These are phyloP conservation scores for Triplophysa siluroides DNA, from an alignment of 2,113 vertebrate genomes.

Conservation along the genomic window DNA sequence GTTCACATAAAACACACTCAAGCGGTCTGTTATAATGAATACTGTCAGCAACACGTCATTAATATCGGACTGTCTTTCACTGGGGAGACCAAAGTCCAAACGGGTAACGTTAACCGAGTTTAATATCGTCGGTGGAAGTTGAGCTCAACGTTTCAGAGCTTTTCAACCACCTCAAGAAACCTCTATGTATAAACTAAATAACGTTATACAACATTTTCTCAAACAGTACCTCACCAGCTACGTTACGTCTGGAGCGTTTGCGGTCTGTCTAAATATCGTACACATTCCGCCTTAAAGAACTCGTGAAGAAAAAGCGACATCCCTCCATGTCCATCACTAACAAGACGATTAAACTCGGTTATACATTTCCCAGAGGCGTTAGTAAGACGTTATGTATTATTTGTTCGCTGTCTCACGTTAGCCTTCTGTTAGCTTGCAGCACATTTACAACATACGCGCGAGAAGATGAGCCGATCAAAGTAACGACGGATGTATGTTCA, in stretches of 20 bases:
- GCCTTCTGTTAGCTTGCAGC: not conserved
- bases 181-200: not conserved
- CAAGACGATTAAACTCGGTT: not conserved
- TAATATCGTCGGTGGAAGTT: not conserved
- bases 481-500: not conserved
- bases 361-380: not conserved
- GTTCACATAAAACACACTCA: not conserved
- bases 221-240: not conserved
- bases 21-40: not conserved
- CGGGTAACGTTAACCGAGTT: not conserved
- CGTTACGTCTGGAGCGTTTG: not conserved
- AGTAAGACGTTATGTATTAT: not conserved
- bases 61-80: not conserved
- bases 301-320: not conserved
- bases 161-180: not conserved
- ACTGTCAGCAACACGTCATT: not conserved
- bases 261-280: not conserved
- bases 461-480: not conserved
- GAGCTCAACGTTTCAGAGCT: not conserved
- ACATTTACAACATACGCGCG: not conserved
- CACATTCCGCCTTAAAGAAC: not conserved
- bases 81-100: constrained; percentile 9
- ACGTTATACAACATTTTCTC: not conserved
- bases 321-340: not conserved
- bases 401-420: not conserved